Evolutionary conservation across 2,113 vertebrate genomes (phyloP), one percentile per base, ranked within the genome.

Genomic region (Sturnus vulgaris): DNA sequence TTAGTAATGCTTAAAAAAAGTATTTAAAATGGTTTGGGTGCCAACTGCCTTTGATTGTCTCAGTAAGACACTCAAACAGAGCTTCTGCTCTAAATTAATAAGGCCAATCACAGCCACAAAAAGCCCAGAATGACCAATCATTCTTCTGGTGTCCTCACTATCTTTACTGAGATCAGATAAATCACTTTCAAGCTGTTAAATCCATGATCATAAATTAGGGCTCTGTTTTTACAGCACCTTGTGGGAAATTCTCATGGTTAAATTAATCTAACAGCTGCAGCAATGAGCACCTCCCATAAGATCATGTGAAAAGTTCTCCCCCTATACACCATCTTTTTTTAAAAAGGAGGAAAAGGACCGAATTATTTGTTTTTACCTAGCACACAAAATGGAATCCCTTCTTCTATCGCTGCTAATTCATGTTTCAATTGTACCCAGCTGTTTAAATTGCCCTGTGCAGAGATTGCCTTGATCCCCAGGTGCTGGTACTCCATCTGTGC

Each of bases 161-260:
- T 97, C 95, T 97, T 97, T 95, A 92, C 76, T 56, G 95, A 95
- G 95, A 93, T 93, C 95, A 97, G 95, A 98, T 98, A 98, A 98
- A 98, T 98, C 98, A 97, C 86, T 95, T 90, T 94, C 61, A 95
- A 95, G 97, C 97, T 94, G 93, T 98, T 95, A 96, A 97, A 98
- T 97, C 97, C 96, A 97, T 97, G 97, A 97, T 93, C 92, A 94
- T 98, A 98, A 98, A 98, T 98, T 97, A 97, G 92, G 96, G 94
- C 75, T 96, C 86, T 93, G 95, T 93, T 97, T 96, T 95, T 73
- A 95, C 79, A 90, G 81, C 19, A 88, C 93, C 95, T 97, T 96
- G 82, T 78, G 94, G 96, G 96, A 97, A 97, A 95, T 95, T 84
- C 86, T 97, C 91, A 89, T 95, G 69, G 83, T 91, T 81, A 96